phyloP scores from a whole-genome alignment of 2,797 vertebrate genomes.

The Macropodus opercularis region DNA sequence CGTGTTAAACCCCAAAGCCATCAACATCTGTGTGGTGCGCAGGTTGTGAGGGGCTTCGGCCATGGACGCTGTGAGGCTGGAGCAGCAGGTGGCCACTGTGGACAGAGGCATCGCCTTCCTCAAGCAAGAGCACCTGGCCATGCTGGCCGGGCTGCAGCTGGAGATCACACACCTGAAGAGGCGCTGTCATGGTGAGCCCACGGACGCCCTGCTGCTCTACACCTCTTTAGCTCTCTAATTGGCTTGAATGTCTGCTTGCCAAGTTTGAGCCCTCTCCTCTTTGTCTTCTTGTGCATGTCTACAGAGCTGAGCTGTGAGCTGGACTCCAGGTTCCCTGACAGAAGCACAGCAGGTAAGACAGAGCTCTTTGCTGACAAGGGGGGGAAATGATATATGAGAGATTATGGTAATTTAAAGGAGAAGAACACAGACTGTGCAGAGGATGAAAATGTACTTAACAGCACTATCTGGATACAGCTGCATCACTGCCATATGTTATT shows the following conservation, averaged over 20 bases:
- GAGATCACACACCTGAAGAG: constrained; percentile 93
- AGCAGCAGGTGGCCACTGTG: constrained; percentile 94
- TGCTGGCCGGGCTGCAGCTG: constrained; percentile 89
- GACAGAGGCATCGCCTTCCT: constrained; percentile 92
- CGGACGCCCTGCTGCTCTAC: neutral
- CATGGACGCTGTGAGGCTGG: constrained; percentile 91
- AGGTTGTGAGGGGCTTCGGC: constrained; percentile 57
- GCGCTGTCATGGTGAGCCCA: constrained; percentile 89
- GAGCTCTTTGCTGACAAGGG: constrained; percentile 12
- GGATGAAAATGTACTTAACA: neutral
- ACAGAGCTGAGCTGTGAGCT: constrained; percentile 92
- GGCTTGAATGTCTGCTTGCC: neutral
- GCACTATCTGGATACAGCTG: neutral
- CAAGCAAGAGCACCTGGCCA: constrained; percentile 91
- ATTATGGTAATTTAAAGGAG: neutral
- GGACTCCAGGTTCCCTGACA: constrained; percentile 87
- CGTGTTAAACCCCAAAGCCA: constrained; percentile 8
- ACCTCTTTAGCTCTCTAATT: neutral
- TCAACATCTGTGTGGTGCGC: constrained; percentile 40
- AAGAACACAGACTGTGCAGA: neutral
- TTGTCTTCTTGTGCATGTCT: constrained; percentile 9
- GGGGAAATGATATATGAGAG: neutral
- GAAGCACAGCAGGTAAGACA: constrained; percentile 86
- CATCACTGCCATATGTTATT: neutral
- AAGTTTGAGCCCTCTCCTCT: neutral